Conservation (phyloP, 2,888 invertebrate genomes). For the Acleris sparsana region DNA sequence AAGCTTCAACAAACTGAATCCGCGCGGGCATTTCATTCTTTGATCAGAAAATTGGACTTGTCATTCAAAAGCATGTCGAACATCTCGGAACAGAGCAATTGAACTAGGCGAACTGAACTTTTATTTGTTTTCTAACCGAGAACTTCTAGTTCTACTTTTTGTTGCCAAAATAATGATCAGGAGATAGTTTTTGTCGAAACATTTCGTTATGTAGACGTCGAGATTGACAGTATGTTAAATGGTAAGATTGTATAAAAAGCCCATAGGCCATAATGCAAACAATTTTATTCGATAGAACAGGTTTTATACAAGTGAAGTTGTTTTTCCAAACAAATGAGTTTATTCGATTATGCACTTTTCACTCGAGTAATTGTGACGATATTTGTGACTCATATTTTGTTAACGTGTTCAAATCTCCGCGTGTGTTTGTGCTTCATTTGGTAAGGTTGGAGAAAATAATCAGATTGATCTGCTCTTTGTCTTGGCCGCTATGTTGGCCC, state of each 20-base stretch:
- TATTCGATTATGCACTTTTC: too few species aligned
- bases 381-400: neutral
- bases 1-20: conserved; percentile 47
- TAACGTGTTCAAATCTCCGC: neutral
- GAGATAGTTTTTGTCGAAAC: too few species aligned
- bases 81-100: conserved; percentile 36
- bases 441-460: conserved; percentile 64
- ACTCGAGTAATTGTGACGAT: neutral
- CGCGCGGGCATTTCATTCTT: conserved; percentile 46
- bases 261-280: too few species aligned
- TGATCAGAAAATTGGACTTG: conserved; percentile 55
- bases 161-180: neutral
- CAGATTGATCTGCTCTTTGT: conserved; percentile 74
- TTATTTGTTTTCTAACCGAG: neutral
- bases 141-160: neutral
- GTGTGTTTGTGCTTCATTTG: conserved; percentile 58
- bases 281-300: too few species aligned
- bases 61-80: conserved; percentile 50
- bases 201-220: too few species aligned
- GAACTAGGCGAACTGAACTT: conserved; percentile 3
- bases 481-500: conserved; percentile 61
- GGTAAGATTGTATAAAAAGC: too few species aligned
- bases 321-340: too few species aligned
- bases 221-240: too few species aligned
- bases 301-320: too few species aligned